These are phyloP conservation scores for Acanthacorydalis orientalis DNA, from an alignment of 2,888 invertebrate genomes.

Conservation along the genomic window DNA sequence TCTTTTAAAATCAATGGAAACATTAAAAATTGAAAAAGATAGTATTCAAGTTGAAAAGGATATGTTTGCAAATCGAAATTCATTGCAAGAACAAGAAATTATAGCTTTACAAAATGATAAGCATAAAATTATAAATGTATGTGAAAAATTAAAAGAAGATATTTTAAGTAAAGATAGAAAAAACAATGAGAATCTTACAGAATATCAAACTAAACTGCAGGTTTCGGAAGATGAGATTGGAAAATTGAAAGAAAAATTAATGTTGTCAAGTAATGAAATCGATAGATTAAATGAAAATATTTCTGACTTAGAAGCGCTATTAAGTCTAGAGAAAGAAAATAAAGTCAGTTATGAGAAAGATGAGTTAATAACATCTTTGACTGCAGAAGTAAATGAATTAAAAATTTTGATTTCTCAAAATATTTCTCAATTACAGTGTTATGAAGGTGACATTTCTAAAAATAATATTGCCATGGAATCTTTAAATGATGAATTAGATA, in stretches of 20 bases:
- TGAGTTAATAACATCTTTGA: conserved; percentile 17
- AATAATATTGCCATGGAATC: conserved; percentile 40
- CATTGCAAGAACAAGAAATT: not conserved
- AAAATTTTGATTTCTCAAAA: too few relatives aligned
- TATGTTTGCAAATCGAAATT: conserved; percentile 1
- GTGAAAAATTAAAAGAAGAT: conserved; percentile 4
- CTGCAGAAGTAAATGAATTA: too few relatives aligned
- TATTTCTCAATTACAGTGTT: conserved; percentile 22
- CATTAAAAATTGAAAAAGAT: conserved; percentile 15
- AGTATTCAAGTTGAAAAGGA: conserved; percentile 12
- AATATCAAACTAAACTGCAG: conserved; percentile 16
- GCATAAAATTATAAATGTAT: conserved; percentile 3
- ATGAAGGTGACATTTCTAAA: conserved; percentile 36
- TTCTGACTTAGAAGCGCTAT: conserved; percentile 2
- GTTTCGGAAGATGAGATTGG: not conserved
- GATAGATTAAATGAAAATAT: conserved; percentile 17
- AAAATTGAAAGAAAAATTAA: conserved; percentile 16
- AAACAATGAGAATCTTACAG: conserved; percentile 21
- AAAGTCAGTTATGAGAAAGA: conserved; percentile 19
- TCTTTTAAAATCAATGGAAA: conserved; percentile 6
- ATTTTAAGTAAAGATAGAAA: conserved; percentile 11
- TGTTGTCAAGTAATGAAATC: conserved; percentile 7
- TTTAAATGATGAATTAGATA: conserved; percentile 34
- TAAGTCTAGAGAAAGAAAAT: conserved; percentile 15
- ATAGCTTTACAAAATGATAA: conserved; percentile 2